These are phyloP conservation scores for Blastobasis adustella DNA, from an alignment of 2,888 invertebrate species.

Conservation along the genomic window DNA sequence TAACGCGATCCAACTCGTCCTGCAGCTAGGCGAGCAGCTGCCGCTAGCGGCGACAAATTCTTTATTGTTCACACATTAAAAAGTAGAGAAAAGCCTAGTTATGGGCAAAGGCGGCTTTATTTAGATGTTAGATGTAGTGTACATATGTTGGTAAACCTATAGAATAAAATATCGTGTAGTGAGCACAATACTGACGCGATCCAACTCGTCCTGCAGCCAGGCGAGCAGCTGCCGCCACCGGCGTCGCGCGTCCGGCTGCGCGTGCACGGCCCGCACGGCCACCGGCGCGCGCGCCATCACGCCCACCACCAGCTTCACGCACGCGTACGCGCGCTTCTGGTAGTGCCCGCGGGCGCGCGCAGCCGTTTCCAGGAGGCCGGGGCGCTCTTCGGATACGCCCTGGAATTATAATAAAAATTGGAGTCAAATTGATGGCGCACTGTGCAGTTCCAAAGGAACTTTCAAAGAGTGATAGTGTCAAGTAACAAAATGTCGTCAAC, in stretches of 20 bases:
- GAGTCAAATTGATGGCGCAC: too few relatives aligned
- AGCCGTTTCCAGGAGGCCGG: conserved; percentile 95
- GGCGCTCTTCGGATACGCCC: conserved; percentile 79
- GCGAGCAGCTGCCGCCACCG: conserved; percentile 93
- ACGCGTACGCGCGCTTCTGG: conserved; percentile 97
- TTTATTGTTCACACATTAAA: too few relatives aligned
- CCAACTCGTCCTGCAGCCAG: conserved; percentile 97
- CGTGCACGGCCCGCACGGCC: conserved; percentile 86
- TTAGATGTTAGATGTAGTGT: too few relatives aligned
- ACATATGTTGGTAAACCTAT: too few relatives aligned
- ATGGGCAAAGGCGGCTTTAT: too few relatives aligned
- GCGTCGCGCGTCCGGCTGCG: conserved; percentile 84
- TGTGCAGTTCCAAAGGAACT: too few relatives aligned
- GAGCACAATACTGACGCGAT: conserved; percentile 78
- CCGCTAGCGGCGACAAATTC: conserved; percentile 90
- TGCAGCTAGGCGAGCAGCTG: conserved; percentile 95
- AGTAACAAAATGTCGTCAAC: too few relatives aligned
- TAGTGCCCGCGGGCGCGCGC: conserved; percentile 94
- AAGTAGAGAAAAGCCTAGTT: too few relatives aligned
- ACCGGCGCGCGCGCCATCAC: conserved; percentile 90
- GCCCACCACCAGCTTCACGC: conserved; percentile 95
- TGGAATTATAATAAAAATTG: conserved; percentile 14
- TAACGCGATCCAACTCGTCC: conserved; percentile 89
- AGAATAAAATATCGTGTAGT: too few relatives aligned
- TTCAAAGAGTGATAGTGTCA: too few relatives aligned